These are phyloP conservation scores for Euplagia quadripunctaria DNA, from an alignment of 2,888 invertebrate genomes.

Conservation along the genomic window DNA sequence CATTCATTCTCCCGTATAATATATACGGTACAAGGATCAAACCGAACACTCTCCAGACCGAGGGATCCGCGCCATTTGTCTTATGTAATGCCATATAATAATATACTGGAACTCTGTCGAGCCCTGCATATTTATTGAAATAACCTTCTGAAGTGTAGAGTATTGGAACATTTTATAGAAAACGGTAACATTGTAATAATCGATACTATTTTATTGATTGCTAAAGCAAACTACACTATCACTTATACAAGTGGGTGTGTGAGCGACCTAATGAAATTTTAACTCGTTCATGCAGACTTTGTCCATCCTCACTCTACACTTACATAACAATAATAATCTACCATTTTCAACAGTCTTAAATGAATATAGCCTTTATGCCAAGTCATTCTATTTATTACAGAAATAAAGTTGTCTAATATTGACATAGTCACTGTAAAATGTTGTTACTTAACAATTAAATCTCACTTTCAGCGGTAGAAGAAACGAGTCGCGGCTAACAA, in stretches of 20 bases:
- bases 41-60: background rate
- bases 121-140: background rate
- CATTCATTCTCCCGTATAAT: background rate
- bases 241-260: background rate
- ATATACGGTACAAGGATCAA: conserved; percentile 6
- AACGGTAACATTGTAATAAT: background rate
- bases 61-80: background rate
- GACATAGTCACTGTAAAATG: too few species aligned
- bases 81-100: background rate
- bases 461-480: too few species aligned
- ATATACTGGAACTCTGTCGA: background rate
- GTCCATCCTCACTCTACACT: background rate
- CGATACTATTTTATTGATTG: background rate
- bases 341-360: too few species aligned
- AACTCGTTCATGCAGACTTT: background rate
- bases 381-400: too few species aligned
- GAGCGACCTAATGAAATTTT: background rate
- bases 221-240: background rate
- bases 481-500: too few species aligned
- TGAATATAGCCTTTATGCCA: too few species aligned
- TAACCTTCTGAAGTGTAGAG: background rate
- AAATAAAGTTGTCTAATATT: too few species aligned
- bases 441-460: too few species aligned
- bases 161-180: background rate
- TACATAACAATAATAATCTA: background rate